Conservation (phyloP, 2,113 vertebrate genomes). For the Lepus americanus region DNA sequence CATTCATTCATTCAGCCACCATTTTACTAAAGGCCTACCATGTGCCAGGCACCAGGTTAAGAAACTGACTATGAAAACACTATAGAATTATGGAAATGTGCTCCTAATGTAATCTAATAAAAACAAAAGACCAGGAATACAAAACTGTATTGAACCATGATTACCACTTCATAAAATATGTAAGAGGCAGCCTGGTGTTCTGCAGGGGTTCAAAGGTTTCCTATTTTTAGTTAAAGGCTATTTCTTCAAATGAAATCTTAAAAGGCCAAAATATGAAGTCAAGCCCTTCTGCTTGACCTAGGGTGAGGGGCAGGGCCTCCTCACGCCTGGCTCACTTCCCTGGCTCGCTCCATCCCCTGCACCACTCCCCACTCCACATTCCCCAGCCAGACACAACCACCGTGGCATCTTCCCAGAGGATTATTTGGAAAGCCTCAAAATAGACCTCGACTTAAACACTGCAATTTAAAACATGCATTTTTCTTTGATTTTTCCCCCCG, state of each 20-base stretch:
- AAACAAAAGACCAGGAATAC: background rate
- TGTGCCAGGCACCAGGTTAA: background rate
- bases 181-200: background rate
- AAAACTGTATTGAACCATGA: background rate
- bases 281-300: background rate
- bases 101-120: background rate
- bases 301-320: background rate
- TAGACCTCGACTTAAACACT: constrained; percentile 28
- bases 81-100: constrained; percentile 2
- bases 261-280: constrained; percentile 27
- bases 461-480: constrained; percentile 9
- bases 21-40: background rate
- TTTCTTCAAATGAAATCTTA: constrained; percentile 61
- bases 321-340: background rate
- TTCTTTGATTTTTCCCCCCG: constrained; percentile 19
- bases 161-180: constrained; percentile 33
- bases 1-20: background rate
- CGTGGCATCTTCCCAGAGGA: background rate
- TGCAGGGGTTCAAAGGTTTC: constrained; percentile 51
- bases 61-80: constrained; percentile 47
- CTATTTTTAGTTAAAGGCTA: constrained; percentile 66
- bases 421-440: constrained; percentile 41
- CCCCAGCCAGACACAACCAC: background rate
- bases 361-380: no score
- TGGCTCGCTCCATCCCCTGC: background rate